Base-by-base conservation (phyloP, 2,888 invertebrate genomes). In the Himalopsyche anomala region DNA sequence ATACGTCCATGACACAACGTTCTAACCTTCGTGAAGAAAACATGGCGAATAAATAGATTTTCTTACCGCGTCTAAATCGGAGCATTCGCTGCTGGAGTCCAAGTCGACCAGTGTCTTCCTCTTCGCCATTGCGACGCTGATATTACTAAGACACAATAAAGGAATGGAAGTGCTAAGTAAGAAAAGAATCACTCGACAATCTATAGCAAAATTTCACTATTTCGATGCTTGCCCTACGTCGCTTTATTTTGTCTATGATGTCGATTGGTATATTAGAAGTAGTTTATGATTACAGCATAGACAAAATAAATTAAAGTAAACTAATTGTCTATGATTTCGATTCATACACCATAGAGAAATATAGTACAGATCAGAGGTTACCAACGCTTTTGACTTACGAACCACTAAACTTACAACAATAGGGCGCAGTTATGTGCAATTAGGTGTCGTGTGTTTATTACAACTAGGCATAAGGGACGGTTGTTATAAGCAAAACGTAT, bases 51-150 rank as follows among this genome's bases (percentile, higher is more conserved):
- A 62, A 62, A 19, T 19, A 62, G 62, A 19, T 62, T 62, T 62
- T 19, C 62, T 96, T 94, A 97, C 97, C 90, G 96, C 96, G 91
- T 97, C 97, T 90, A 97, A 93, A 92, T 97, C 97, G 84, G 96
- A 96, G 89, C 95, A 96, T 89, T 95, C 96, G 91, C 96, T 96
- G 91, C 96, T 97, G 86, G 96, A 96, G 91, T 97, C 96, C 38
- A 97, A 96, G 91, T 97, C 97, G 89, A 97, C 95, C 88, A 97
- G 92, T 69, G 96, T 96, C 91, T 97, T 97, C 89, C 97, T 94
- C 93, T 97, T 97, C 89, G 95, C 96, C 97, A 97, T 97, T 92
- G 84, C 56, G 79, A 79, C 62, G 62, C 28, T 62, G 62, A 62
- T 62, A 19, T 19, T 19, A 62, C 19, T 62, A 62, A 62, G 19